These are phyloP conservation scores for Machaerirhynchus nigripectus DNA, from an alignment of 2,113 vertebrate genomes.

Conservation along the genomic window DNA sequence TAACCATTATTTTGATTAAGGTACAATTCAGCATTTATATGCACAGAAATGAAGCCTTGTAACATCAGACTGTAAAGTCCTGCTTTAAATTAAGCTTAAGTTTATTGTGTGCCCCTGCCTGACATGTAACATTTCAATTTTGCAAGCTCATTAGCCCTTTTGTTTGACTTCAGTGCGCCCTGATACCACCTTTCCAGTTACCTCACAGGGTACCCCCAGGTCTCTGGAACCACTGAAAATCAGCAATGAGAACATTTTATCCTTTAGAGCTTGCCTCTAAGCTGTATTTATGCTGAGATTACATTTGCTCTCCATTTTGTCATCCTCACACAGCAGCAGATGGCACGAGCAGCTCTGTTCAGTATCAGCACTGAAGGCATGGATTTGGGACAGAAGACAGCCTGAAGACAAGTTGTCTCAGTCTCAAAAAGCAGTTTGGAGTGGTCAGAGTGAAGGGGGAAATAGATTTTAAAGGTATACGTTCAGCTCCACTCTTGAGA, in stretches of 20 bases:
- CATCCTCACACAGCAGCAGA: neutral
- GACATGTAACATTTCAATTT: neutral
- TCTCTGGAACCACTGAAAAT: neutral
- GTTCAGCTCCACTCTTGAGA: neutral
- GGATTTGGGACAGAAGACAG: neutral
- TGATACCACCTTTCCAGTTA: neutral
- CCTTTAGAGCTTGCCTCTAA: neutral
- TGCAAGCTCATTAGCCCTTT: neutral
- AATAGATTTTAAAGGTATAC: neutral
- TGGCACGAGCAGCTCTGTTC: neutral
- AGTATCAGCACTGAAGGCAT: neutral
- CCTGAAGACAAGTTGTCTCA: neutral
- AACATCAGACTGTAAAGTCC: neutral
- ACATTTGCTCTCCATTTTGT: neutral
- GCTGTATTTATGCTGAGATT: neutral
- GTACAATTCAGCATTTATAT: neutral
- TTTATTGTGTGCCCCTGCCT: neutral
- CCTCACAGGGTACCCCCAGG: neutral
- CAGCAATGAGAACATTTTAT: neutral
- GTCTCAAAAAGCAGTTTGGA: neutral
- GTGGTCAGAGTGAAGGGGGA: neutral
- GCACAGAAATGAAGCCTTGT: neutral
- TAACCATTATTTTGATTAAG: neutral
- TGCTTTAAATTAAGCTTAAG: slow-evolving; percentile 21
- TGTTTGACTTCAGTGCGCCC: neutral